Conservation (phyloP, 1,140 invertebrate species). For the Theocolax elegans region DNA sequence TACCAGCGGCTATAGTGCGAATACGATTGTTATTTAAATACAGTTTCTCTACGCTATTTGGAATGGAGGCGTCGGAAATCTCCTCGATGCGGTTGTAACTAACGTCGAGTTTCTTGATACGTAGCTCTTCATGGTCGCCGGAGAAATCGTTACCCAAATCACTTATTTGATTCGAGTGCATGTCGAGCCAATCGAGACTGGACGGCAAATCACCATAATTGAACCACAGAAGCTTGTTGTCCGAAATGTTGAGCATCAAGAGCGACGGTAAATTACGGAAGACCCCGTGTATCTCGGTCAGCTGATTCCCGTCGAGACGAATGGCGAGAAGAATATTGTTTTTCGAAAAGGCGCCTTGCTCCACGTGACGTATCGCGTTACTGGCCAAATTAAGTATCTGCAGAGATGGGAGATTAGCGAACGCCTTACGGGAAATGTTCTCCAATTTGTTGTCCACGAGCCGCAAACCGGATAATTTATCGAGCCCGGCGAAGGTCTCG, state of each 20-base stretch:
- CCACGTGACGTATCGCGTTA: slow-evolving; percentile 84
- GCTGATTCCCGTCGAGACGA: slow-evolving; percentile 84
- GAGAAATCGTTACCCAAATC: slow-evolving; percentile 81
- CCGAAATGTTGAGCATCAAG: slow-evolving; percentile 90
- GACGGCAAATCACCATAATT: slow-evolving; percentile 87
- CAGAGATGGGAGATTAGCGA: slow-evolving; percentile 82
- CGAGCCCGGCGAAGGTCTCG: slow-evolving; percentile 84
- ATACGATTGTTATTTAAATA: slow-evolving; percentile 83
- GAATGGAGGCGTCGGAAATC: slow-evolving; percentile 76
- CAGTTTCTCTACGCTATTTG: slow-evolving; percentile 79
- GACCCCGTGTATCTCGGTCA: slow-evolving; percentile 85
- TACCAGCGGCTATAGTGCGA: slow-evolving; percentile 75
- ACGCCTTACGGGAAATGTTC: slow-evolving; percentile 84
- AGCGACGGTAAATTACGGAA: slow-evolving; percentile 86
- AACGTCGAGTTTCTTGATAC: slow-evolving; percentile 80
- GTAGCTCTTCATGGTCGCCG: slow-evolving; percentile 70
- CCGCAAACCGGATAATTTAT: slow-evolving; percentile 81
- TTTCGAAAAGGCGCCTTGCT: slow-evolving; percentile 84
- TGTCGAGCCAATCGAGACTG: slow-evolving; percentile 87
- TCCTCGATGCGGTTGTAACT: slow-evolving; percentile 79
- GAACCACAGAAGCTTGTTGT: slow-evolving; percentile 90
- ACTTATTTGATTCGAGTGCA: slow-evolving; percentile 88
- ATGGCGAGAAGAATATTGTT: slow-evolving; percentile 86
- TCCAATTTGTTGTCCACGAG: slow-evolving; percentile 89
- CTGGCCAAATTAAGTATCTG: slow-evolving; percentile 90